phyloP scores from a whole-genome alignment of 2,888 invertebrate species.

The Bruchidius siliquastri region DNA sequence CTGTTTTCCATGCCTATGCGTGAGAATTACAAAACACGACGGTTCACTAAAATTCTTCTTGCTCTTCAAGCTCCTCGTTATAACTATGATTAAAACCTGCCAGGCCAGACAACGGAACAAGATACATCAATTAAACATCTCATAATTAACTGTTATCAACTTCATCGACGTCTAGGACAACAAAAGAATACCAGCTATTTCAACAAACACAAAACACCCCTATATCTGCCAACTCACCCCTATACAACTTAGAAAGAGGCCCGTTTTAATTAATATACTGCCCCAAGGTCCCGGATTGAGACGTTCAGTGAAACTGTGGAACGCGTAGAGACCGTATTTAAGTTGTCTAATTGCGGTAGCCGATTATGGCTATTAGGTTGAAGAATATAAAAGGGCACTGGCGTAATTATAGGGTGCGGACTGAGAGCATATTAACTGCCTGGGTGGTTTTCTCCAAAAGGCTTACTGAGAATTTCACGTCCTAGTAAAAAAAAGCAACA shows the following conservation, averaged over 20 bases:
- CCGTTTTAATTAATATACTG: neutral
- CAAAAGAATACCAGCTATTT: neutral
- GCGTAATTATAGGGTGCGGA: constrained; percentile 15
- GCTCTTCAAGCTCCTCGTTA: neutral
- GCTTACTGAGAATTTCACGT: neutral
- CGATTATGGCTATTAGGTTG: constrained; percentile 17
- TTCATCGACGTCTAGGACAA: neutral
- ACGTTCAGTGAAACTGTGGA: neutral
- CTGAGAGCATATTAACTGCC: constrained; percentile 15
- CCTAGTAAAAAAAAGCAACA: neutral
- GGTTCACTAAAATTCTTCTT: neutral
- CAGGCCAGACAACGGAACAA: neutral
- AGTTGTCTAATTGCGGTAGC: constrained; percentile 17
- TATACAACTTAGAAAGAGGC: neutral
- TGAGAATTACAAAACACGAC: too few relatives aligned
- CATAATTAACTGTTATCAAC: neutral
- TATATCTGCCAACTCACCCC: neutral
- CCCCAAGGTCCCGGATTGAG: neutral
- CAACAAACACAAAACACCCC: neutral
- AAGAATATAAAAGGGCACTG: constrained; percentile 13
- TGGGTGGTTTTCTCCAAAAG: constrained; percentile 15
- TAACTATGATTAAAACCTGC: neutral
- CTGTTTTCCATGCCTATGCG: too few relatives aligned
- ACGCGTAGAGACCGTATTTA: neutral
- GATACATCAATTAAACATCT: neutral